Evolutionary conservation across 2,797 vertebrate species (phyloP), one percentile per base, ranked within the genome.

Genomic region (Pseudomugil tenellus): DNA sequence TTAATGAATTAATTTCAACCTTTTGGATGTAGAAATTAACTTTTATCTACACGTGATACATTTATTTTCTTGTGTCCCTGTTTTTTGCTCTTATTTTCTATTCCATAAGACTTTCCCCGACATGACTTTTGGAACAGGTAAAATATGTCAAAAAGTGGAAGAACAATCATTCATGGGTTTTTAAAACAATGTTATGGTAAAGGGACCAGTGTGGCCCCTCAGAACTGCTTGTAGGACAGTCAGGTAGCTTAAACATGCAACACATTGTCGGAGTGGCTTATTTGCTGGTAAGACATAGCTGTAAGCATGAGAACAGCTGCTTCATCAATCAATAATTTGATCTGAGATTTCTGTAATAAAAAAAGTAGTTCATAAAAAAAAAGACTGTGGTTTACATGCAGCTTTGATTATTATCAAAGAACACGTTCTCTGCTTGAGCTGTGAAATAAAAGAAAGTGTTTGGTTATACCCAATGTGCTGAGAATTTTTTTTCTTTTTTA

Each of bases 41-140:
- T 72, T 76, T 70, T 63, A 60, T 61, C 39, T 60, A 53, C 76
- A 80, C 84, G 86, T 89, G 79, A 26, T 76, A 11, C 84, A 77
- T 66, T 74, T 3, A 73, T 88, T 82, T 81, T 8, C 35, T 43
- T 77, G 48, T 49, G 53, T 37, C 72, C 74, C 74, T 62, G 58
- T 67, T 71, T 64, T 77, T 69, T 76, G 39, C 12, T 67, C 48
- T 56, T 58, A 25, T 76, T 71, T 76, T 75, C 56, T 63, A 76
- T 69, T 67, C 49, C 49, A 5, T 6, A 5, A 26, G 10, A 51
- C 46, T 11, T 48, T 12, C 3, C 41, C 46, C 46, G 2, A n/a
- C 8, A n/a, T 46, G 10, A 10, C 10, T 2, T 48, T 21, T 12
- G 3, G n/a, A 23, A 23, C 43, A 21, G 43, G 43, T 51, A 26